Base-by-base conservation (phyloP, 2,888 invertebrate genomes). In the Heteromurus nitidus region DNA sequence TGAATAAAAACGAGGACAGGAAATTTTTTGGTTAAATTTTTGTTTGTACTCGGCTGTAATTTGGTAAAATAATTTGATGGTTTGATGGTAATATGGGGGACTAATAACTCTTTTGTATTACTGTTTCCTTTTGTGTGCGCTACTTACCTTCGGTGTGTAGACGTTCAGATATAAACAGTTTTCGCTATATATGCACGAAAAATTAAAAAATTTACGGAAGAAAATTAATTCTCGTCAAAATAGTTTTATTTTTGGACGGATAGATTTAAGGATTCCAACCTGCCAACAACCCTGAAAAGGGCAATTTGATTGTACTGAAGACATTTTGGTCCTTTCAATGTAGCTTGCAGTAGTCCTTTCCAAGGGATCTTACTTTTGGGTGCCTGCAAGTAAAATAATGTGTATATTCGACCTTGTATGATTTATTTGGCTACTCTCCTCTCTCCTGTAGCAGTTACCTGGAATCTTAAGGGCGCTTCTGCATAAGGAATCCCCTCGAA, bases 111-210 rank as follows among this genome's bases (percentile, higher is more conserved):
- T 53, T 20, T 13, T 11, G 13, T 60, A 9, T 24, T 28, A 42
- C 13, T 28, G 20, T n/a, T 42, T 13, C 20, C 2, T 69, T 24
- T 30, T 36, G 1, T 26, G 20, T 1, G 2, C n/a, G n/a, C n/a
- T n/a, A n/a, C n/a, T 62, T 70, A 72, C 79, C 70, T 22, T 47
- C 26, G 74, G 75, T n/a, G 77, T 31, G 72, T 85, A 86, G 18
- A 86, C 70, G 42, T 86, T 86, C 11, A 86, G 70, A 53, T 50
- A 85, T 1, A 86, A 60, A 47, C 85, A 86, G 44, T 85, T 81
- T 69, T 85, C 85, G n/a, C 74, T 75, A 3, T 3, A 11, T 26
- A n/a, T 64, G 13, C 36, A 36, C 36, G 36, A 36, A 36, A 36
- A 13, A 36, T 13, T 9, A 36, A 5, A 36, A 36, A 36, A 36